These are phyloP conservation scores for Aldrovandia affinis DNA, from an alignment of 2,797 vertebrate species.

Conservation along the genomic window DNA sequence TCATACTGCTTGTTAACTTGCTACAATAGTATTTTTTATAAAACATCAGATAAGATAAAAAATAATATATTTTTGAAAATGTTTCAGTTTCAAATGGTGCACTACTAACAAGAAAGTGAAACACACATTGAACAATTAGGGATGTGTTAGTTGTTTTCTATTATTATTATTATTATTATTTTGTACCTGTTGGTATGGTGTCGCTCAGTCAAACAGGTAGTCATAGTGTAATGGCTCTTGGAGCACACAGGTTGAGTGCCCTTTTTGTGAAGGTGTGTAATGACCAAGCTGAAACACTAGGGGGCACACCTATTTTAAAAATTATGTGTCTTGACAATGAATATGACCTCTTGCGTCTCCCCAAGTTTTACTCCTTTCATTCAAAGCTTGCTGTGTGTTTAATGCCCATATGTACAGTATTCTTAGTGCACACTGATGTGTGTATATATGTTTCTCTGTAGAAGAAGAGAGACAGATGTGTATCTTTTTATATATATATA, in stretches of 20 bases:
- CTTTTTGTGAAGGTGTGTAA: constrained; percentile 22
- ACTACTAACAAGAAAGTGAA: constrained; percentile 44
- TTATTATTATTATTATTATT: constrained; percentile 29
- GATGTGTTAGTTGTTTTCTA: constrained; percentile 32
- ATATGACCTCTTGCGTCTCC: neutral
- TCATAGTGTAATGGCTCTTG: neutral
- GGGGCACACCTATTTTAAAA: constrained; percentile 37
- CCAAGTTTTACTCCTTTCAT: neutral
- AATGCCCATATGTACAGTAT: constrained; percentile 8
- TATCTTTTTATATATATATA: constrained; percentile 17
- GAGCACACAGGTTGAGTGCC: neutral
- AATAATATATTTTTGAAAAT: constrained; percentile 76
- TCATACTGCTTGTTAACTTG: constrained; percentile 68
- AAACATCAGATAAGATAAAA: constrained; percentile 67
- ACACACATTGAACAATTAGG: constrained; percentile 23
- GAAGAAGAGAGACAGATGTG: neutral
- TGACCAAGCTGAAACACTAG: constrained; percentile 26
- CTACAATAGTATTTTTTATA: constrained; percentile 85
- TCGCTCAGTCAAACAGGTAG: neutral
- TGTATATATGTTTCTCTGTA: neutral
- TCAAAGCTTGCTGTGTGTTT: constrained; percentile 20
- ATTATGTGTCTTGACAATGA: neutral
- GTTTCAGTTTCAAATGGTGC: constrained; percentile 54
- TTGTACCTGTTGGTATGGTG: constrained; percentile 22
- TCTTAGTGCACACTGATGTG: neutral